These are phyloP conservation scores for Nephrotoma appendiculata DNA, from an alignment of 2,888 invertebrate species.

Conservation along the genomic window DNA sequence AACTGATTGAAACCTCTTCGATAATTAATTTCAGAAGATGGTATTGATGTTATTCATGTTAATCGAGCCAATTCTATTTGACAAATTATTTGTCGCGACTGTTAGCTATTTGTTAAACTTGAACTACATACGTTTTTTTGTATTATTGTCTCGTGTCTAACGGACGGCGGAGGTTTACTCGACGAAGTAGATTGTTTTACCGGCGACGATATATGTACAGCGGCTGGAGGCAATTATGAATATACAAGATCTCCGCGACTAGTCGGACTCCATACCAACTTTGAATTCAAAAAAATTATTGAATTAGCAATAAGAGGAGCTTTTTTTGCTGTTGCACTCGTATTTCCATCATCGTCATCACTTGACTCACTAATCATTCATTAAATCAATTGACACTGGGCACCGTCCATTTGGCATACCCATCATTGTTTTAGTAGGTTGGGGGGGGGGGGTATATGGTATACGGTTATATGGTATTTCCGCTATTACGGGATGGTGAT, in stretches of 20 bases:
- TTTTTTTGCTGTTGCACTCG: conserved; percentile 10
- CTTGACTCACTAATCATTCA: conserved; percentile 26
- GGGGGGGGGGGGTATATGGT: no score
- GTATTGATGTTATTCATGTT: background rate
- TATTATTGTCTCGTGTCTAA: conserved; percentile 8
- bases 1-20: background rate
- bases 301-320: background rate
- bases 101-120: background rate
- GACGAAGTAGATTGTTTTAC: conserved; percentile 8
- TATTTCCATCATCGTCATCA: conserved; percentile 16
- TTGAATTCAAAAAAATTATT: conserved; percentile 1
- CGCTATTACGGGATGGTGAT: conserved; percentile 9
- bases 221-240: background rate
- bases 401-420: conserved; percentile 6
- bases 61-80: conserved; percentile 6
- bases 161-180: conserved; percentile 10
- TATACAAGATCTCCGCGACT: background rate
- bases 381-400: conserved; percentile 17
- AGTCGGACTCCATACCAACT: background rate
- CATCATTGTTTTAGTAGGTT: background rate
- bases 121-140: background rate
- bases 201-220: background rate
- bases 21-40: background rate
- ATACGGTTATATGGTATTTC: background rate
- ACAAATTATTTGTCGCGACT: conserved; percentile 2